Evolutionary conservation across 2,797 vertebrate genomes (phyloP).

Genomic region (Aeoliscus strigatus): DNA sequence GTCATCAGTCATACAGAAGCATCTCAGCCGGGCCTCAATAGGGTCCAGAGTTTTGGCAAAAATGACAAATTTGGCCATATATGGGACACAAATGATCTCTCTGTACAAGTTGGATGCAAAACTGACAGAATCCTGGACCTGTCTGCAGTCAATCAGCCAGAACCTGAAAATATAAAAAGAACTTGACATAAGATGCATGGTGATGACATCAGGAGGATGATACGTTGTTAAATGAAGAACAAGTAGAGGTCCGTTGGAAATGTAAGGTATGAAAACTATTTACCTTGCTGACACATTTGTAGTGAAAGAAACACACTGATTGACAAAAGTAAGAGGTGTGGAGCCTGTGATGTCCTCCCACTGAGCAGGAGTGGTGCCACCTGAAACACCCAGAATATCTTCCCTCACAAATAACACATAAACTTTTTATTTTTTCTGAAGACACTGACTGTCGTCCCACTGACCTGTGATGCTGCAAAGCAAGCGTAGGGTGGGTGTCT

Average conservation of each 20-base stretch:
- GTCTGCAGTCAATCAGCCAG: conserved; percentile 99
- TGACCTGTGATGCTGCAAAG: conserved; percentile 97
- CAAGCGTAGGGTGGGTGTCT: conserved; percentile 88
- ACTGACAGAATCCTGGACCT: conserved; percentile 93
- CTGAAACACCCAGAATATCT: too few species aligned
- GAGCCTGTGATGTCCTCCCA: conserved; percentile 99
- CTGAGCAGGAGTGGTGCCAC: conserved; percentile 95
- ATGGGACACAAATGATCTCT: conserved; percentile 98
- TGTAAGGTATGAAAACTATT: too few species aligned
- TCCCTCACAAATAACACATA: conserved; percentile 21
- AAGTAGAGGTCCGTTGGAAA: too few species aligned
- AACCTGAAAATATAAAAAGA: conserved; percentile 73
- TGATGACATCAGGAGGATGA: too few species aligned
- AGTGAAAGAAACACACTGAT: conserved; percentile 96
- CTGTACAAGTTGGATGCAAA: conserved; percentile 95
- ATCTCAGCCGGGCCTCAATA: conserved; percentile 88
- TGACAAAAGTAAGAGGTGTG: conserved; percentile 92
- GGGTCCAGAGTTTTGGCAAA: conserved; percentile 97
- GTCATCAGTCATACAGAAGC: conserved; percentile 99
- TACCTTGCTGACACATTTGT: conserved; percentile 99
- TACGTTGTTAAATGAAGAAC: too few species aligned
- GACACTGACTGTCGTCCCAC: conserved; percentile 49
- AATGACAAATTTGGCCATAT: conserved; percentile 99
- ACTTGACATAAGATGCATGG: too few species aligned
- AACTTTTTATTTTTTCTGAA: conserved; percentile 23